phyloP scores from a whole-genome alignment of 35 echinoderm and acorn worm genomes.

The Apostichopus parvimensis region DNA sequence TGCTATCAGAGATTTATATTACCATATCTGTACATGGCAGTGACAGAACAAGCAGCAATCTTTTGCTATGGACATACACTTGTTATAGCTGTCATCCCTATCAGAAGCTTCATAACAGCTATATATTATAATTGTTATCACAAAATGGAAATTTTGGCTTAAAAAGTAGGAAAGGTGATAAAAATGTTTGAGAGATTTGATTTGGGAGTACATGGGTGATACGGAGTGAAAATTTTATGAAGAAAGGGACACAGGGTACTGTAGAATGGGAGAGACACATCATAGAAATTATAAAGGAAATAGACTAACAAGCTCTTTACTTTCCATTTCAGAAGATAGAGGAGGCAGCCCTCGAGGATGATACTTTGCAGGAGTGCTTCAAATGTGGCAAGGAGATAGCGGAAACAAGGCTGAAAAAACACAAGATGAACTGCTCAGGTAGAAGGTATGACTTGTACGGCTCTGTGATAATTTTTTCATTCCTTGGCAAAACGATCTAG shows the following conservation, averaged over 20 bases:
- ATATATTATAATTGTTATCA: not conserved
- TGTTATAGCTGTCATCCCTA: constrained; percentile 13
- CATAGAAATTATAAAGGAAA: constrained; percentile 15
- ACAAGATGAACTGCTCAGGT: not conserved
- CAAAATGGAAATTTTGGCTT: no score
- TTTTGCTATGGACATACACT: constrained; percentile 11
- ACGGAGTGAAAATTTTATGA: constrained; percentile 1
- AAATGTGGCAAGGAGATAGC: constrained; percentile 7
- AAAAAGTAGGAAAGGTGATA: no score
- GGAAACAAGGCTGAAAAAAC: constrained; percentile 8
- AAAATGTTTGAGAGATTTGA: no score
- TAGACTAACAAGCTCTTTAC: not conserved
- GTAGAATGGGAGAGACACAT: not conserved
- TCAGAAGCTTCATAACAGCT: constrained; percentile 6
- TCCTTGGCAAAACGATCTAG: not conserved
- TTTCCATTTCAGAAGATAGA: not conserved
- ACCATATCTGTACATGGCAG: no score
- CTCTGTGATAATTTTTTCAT: not conserved
- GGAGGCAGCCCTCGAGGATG: not conserved
- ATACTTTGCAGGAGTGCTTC: constrained; percentile 17
- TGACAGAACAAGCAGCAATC: not conserved
- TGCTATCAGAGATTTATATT: no score
- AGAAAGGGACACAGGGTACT: not conserved
- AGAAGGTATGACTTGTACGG: not conserved
- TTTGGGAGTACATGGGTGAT: not conserved